phyloP scores from a whole-genome alignment of 1,140 invertebrate genomes.

The Drosophila auraria region DNA sequence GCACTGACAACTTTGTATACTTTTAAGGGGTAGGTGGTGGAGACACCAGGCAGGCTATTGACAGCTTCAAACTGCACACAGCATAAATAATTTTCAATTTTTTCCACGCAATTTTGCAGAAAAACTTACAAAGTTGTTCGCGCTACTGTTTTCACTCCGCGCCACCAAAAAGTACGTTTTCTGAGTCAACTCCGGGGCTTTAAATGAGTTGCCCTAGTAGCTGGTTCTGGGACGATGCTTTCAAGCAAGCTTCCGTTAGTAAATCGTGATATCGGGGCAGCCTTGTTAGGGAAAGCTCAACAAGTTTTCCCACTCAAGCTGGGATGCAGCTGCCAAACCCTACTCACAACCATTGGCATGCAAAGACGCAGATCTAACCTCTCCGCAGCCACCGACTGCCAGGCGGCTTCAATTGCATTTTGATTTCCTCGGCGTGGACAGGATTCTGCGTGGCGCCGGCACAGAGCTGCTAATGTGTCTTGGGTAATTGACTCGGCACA shows the following conservation, averaged over 20 bases:
- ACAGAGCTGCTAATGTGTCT: conserved; percentile 78
- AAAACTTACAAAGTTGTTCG: conserved; percentile 72
- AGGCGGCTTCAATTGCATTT: conserved; percentile 67
- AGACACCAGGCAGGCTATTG: conserved; percentile 53
- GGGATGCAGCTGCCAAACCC: conserved; percentile 38
- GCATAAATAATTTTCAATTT: conserved; percentile 83
- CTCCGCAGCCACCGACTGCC: conserved; percentile 30
- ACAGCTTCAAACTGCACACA: conserved; percentile 74
- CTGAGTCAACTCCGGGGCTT: conserved; percentile 55
- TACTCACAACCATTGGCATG: conserved; percentile 25
- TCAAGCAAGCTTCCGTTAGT: conserved; percentile 28
- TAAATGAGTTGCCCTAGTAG: conserved; percentile 72
- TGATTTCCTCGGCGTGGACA: conserved; percentile 57
- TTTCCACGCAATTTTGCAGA: conserved; percentile 77
- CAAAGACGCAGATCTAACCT: conserved; percentile 6
- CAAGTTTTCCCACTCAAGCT: conserved; percentile 74
- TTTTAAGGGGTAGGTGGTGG: conserved; percentile 18
- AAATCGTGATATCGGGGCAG: conserved; percentile 11
- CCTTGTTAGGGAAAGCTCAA: conserved; percentile 50
- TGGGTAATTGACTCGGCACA: conserved; percentile 77
- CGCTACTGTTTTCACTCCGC: conserved; percentile 34
- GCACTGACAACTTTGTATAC: conserved; percentile 72
- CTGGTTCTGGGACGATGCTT: neutral
- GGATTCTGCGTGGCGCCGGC: conserved; percentile 37
- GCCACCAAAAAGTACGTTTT: conserved; percentile 33